phyloP scores from a whole-genome alignment of 2,113 vertebrate species.

The Rynchops niger region DNA sequence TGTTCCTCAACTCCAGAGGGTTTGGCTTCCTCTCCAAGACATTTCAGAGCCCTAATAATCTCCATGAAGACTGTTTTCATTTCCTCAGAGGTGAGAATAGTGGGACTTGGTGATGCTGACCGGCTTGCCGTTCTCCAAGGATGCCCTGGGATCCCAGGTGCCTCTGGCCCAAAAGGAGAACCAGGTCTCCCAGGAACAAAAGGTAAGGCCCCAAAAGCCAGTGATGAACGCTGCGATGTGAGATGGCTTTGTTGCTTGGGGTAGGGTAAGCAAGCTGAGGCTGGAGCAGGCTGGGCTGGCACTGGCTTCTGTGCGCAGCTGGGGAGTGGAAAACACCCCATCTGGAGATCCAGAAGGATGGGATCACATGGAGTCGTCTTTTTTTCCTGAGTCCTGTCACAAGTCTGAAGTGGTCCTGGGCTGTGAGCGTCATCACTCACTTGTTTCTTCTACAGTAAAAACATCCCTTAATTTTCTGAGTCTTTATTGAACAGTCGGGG shows the following conservation, averaged over 20 bases:
- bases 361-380: neutral
- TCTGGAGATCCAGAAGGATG: neutral
- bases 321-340: neutral
- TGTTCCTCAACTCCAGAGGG: neutral
- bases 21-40: neutral
- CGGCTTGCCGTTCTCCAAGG: neutral
- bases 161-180: constrained; percentile 23
- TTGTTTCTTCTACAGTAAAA: neutral
- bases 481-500: neutral
- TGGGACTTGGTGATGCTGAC: constrained; percentile 11
- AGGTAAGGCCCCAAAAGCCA: neutral
- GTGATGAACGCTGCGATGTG: neutral
- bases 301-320: neutral
- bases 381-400: neutral
- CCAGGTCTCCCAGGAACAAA: constrained; percentile 13
- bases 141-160: constrained; percentile 33
- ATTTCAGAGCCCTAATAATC: neutral
- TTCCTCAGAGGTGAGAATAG: constrained; percentile 24
- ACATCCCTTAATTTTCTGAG: neutral
- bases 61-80: neutral
- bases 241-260: neutral
- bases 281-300: neutral
- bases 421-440: neutral
- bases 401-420: neutral
- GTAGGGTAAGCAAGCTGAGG: neutral